phyloP scores from a whole-genome alignment of 1,140 invertebrate genomes.

The Solen grandis region DNA sequence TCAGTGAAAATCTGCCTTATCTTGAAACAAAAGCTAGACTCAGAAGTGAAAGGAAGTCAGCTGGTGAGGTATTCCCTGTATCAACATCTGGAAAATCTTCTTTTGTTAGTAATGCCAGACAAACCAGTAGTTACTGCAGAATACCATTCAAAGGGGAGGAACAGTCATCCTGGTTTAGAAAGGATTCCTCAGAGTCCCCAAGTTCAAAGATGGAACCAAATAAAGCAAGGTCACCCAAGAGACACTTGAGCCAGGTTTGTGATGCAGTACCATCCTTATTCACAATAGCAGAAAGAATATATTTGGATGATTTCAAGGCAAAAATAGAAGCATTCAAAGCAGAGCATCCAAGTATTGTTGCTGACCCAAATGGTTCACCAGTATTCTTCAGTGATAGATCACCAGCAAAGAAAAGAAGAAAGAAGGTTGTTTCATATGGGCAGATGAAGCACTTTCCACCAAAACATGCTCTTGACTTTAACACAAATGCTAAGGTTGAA shows the following conservation, averaged over 20 bases:
- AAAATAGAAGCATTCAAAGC: constrained; percentile 17
- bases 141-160: constrained; percentile 38
- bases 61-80: too few species aligned
- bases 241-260: constrained; percentile 22
- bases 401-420: constrained; percentile 41
- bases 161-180: constrained; percentile 45
- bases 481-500: constrained; percentile 7
- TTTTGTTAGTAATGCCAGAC: constrained; percentile 3
- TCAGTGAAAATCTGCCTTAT: too few species aligned
- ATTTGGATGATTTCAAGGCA: constrained; percentile 16
- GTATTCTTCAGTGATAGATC: constrained; percentile 5
- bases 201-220: not conserved
- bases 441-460: not conserved
- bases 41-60: too few species aligned
- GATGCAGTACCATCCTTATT: not conserved
- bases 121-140: constrained; percentile 31
- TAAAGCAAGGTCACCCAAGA: constrained; percentile 29
- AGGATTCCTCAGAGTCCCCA: constrained; percentile 43
- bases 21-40: too few species aligned
- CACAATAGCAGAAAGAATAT: not conserved
- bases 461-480: too few species aligned
- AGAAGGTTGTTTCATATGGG: not conserved
- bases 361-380: not conserved
- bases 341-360: not conserved
- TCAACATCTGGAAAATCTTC: too few species aligned